Percentiles rank a stretch among this genome's conserved stretches.
Conservation (phyloP, 2,888 invertebrate genomes). For the Lomographa bimaculata region DNA sequence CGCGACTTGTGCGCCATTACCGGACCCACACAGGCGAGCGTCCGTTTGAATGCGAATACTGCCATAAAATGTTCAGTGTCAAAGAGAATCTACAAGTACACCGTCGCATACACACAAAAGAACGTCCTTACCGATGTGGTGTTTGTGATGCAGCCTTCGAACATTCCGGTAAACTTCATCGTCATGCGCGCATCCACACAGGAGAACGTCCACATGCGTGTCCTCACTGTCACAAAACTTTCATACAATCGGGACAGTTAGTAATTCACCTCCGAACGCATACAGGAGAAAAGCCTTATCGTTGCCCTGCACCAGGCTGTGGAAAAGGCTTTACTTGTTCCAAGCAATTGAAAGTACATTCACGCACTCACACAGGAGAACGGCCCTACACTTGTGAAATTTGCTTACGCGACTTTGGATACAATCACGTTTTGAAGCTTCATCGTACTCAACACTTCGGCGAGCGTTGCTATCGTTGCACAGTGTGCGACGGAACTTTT, state of each 20-base stretch:
- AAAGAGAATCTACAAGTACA: constrained; percentile 96
- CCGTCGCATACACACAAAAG: constrained; percentile 94
- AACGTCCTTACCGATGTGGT: constrained; percentile 94
- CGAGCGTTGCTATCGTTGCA: constrained; percentile 96
- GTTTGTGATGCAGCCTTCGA: constrained; percentile 95
- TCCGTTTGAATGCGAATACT: constrained; percentile 95
- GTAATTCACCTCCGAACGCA: constrained; percentile 96
- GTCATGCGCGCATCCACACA: constrained; percentile 96
- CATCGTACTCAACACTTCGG: constrained; percentile 96
- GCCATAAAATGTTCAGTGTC: constrained; percentile 95
- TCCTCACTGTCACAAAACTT: constrained; percentile 93
- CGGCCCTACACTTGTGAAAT: constrained; percentile 96
- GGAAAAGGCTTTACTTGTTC: constrained; percentile 96
- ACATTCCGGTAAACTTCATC: constrained; percentile 94
- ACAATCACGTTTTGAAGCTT: constrained; percentile 94
- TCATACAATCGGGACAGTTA: constrained; percentile 95
- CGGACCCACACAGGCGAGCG: constrained; percentile 96
- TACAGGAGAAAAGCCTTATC: constrained; percentile 94
- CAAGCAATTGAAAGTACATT: constrained; percentile 95
- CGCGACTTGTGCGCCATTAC: constrained; percentile 92
- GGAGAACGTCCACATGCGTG: constrained; percentile 96
- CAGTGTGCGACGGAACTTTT: constrained; percentile 95
- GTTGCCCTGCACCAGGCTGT: constrained; percentile 90
- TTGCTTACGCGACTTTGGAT: constrained; percentile 95
- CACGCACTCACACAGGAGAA: constrained; percentile 95